Percentiles rank a stretch among this genome's conserved stretches.
Evolutionary conservation across 1,140 invertebrate genomes (phyloP).

Genomic region (Drosophila ficusphila): DNA sequence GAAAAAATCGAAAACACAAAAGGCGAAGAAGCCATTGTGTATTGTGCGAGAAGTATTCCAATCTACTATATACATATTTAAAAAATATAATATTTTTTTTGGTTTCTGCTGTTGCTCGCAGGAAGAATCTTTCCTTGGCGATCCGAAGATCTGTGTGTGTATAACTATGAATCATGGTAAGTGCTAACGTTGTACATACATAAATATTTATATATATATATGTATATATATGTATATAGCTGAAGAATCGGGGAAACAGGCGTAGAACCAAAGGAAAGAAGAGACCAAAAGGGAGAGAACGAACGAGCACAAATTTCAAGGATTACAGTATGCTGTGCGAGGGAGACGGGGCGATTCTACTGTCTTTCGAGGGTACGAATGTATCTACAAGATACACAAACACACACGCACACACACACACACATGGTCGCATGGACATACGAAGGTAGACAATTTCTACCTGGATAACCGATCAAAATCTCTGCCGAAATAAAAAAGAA

Average conservation of each 20-base stretch:
- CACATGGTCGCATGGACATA: constrained; percentile 15
- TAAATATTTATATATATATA: background rate
- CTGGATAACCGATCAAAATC: constrained; percentile 80
- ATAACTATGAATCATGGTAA: constrained; percentile 78
- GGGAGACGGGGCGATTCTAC: constrained; percentile 44
- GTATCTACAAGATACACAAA: constrained; percentile 71
- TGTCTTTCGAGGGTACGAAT: constrained; percentile 53
- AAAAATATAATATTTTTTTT: background rate
- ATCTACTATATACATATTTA: constrained; percentile 16
- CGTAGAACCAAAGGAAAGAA: constrained; percentile 7
- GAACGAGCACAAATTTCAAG: constrained; percentile 37
- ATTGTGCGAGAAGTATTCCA: constrained; percentile 12
- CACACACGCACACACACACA: constrained; percentile 37
- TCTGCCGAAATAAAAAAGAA: constrained; percentile 64
- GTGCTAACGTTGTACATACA: constrained; percentile 47
- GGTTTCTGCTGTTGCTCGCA: constrained; percentile 3
- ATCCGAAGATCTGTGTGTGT: constrained; percentile 23
- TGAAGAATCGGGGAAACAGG: constrained; percentile 20
- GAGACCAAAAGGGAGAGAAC: constrained; percentile 34
- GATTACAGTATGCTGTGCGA: constrained; percentile 28
- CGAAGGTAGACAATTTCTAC: constrained; percentile 76
- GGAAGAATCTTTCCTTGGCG: constrained; percentile 24
- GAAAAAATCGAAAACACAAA: constrained; percentile 35
- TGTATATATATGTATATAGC: constrained; percentile 7
- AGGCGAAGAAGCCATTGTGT: constrained; percentile 38